Conservation (phyloP, 2,113 vertebrate genomes). For the Sciurus niger region DNA sequence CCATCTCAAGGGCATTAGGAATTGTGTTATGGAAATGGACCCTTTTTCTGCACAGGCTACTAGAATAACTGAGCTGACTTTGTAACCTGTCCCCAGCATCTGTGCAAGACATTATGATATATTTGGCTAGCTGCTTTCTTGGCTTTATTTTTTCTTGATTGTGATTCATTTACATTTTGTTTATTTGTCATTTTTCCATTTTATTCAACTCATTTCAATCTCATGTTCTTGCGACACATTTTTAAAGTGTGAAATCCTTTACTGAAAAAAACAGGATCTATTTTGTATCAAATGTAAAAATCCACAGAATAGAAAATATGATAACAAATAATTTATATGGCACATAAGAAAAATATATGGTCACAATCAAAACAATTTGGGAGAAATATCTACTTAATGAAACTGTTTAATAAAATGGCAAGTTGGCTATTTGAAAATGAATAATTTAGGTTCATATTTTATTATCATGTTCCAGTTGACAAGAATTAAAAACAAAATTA, state of each 20-base stretch:
- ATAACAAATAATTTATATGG: not conserved
- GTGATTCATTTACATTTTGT: not conserved
- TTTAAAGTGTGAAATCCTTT: not conserved
- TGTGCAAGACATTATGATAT: not conserved
- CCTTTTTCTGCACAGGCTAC: not conserved
- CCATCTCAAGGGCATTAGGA: not conserved
- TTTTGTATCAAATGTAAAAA: not conserved
- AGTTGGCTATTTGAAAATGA: not conserved
- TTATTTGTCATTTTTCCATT: not conserved
- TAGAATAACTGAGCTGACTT: not conserved
- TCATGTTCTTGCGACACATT: not conserved
- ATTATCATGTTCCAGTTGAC: not conserved
- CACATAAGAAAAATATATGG: not conserved
- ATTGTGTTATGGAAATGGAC: not conserved
- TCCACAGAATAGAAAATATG: not conserved
- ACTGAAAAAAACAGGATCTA: not conserved
- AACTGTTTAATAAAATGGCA: not conserved
- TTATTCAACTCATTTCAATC: not conserved
- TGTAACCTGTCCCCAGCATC: not conserved
- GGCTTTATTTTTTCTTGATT: not conserved
- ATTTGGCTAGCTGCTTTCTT: not conserved
- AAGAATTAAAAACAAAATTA: not conserved
- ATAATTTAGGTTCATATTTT: not conserved
- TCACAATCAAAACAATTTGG: constrained; percentile 1
- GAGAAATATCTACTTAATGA: not conserved